A percentile compares a stretch with the other conserved stretches of the same genome.
phyloP scores from a whole-genome alignment of 2,888 invertebrate genomes.

The Cataglyphis albicans region DNA sequence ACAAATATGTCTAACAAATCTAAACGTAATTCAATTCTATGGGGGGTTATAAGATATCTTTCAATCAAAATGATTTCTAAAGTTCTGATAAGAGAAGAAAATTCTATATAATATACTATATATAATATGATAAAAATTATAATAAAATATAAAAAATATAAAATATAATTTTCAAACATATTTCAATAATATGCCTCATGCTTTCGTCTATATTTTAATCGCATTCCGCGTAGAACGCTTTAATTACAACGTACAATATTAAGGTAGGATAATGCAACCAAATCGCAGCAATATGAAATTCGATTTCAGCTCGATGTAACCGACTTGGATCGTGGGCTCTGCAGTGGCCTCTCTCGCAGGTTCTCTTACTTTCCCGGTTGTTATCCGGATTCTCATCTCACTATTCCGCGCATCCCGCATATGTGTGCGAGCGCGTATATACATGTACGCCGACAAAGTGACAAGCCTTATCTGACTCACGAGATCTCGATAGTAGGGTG shows the following conservation, averaged over 20 bases:
- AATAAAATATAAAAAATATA: background rate
- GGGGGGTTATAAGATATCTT: background rate
- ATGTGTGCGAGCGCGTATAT: constrained; percentile 24
- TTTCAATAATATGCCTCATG: constrained; percentile 1
- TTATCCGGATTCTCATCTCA: constrained; percentile 72
- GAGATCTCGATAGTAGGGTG: constrained; percentile 75
- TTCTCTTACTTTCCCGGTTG: constrained; percentile 62
- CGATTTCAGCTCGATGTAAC: constrained; percentile 47
- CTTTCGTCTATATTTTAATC: background rate
- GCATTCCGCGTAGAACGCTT: constrained; percentile 12
- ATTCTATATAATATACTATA: background rate
- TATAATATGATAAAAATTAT: background rate
- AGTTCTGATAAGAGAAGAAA: background rate
- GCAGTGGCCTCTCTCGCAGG: constrained; percentile 55
- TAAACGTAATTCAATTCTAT: background rate
- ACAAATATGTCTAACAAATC: background rate
- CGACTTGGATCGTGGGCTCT: constrained; percentile 41
- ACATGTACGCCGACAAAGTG: constrained; percentile 77
- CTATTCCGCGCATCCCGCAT: constrained; percentile 69
- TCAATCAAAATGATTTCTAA: background rate
- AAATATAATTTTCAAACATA: background rate
- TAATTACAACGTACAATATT: constrained; percentile 27
- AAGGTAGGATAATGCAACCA: background rate
- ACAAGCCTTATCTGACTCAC: constrained; percentile 74
- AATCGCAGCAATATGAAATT: constrained; percentile 8